A percentile compares a stretch with the other conserved stretches of the same genome.
phyloP scores from a whole-genome alignment of 1,140 invertebrate species.

The Drosophila melanogaster region Release_6_plus_ISO1_MT NT_033777.3:12597001-12597500 shows the following conservation, averaged over 20 bases:
- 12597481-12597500: slow-evolving; percentile 73
- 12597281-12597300: not conserved
- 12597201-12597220: slow-evolving; percentile 71
- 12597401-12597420: slow-evolving; percentile 81
- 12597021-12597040: slow-evolving; percentile 56
- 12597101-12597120: slow-evolving; percentile 55
- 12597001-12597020: slow-evolving; percentile 3
- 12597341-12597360: slow-evolving; percentile 53
- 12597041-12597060: slow-evolving; percentile 60
- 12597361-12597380: slow-evolving; percentile 68
- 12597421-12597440: slow-evolving; percentile 29
- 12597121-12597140: slow-evolving; percentile 63
- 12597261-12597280: slow-evolving; percentile 2
- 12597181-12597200: slow-evolving; percentile 25
- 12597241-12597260: slow-evolving; percentile 32
- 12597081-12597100: slow-evolving; percentile 66
- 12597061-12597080: slow-evolving; percentile 75
- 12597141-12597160: slow-evolving; percentile 74
- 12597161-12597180: slow-evolving; percentile 67
- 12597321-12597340: slow-evolving; percentile 61
- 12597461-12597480: slow-evolving; percentile 75
- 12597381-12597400: slow-evolving; percentile 83
- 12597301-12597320: slow-evolving; percentile 17
- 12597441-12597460: slow-evolving; percentile 59
- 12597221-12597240: slow-evolving; percentile 82